A percentile compares a stretch with the other conserved stretches of the same genome.
These are phyloP conservation scores for Calameuta pallipes DNA, from an alignment of 2,888 invertebrate genomes.

Conservation along the genomic window DNA sequence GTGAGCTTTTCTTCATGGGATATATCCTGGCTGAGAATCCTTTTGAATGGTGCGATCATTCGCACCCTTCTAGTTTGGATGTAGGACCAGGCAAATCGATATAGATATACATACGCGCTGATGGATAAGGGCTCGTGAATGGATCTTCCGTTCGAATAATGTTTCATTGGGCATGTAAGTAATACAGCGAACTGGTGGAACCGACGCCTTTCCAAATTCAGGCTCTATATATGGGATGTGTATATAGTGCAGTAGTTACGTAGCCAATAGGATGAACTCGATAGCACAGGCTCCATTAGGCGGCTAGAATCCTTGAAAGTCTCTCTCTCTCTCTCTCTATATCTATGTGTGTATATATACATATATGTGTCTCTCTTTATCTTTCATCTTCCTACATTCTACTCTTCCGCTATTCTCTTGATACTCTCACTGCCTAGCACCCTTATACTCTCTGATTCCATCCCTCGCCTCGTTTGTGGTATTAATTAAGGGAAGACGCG, in stretches of 20 bases:
- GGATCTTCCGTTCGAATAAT: background rate
- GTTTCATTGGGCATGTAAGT: background rate
- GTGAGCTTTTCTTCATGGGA: background rate
- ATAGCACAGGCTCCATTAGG: conserved; percentile 45
- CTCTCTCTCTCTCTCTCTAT: conserved; percentile 6
- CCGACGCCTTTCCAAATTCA: background rate
- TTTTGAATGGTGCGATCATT: background rate
- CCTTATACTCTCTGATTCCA: background rate
- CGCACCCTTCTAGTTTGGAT: background rate
- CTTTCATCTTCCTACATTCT: conserved; percentile 5
- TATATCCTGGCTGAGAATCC: background rate
- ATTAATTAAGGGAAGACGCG: conserved; percentile 52
- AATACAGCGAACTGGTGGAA: background rate
- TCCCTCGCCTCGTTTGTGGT: conserved; percentile 35
- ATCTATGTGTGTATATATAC: too few species aligned
- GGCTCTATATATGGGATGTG: background rate
- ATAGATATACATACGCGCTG: background rate
- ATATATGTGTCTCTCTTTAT: background rate
- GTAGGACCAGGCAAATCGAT: background rate
- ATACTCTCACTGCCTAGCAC: background rate
- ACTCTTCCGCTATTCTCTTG: background rate
- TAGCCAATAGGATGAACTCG: conserved; percentile 40
- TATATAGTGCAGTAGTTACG: background rate
- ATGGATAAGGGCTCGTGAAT: background rate
- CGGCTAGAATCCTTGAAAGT: conserved; percentile 36